Conservation (phyloP, 2,113 vertebrate species). For the Circaetus cinerascens region DNA sequence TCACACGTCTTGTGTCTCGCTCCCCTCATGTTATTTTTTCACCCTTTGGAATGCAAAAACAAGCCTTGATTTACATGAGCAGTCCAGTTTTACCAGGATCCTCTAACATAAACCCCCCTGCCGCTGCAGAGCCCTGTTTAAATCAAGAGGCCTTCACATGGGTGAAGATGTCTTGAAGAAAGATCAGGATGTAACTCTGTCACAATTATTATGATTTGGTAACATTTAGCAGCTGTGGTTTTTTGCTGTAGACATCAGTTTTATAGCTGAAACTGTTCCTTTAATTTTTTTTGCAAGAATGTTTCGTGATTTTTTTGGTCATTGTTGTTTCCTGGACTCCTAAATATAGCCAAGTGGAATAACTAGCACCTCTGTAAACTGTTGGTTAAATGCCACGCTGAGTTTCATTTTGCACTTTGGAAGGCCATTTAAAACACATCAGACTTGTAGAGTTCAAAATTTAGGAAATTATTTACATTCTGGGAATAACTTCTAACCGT, state of each 20-base stretch:
- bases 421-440: slow-evolving; percentile 62
- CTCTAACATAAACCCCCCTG: neutral
- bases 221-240: slow-evolving; percentile 45
- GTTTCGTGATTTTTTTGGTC: slow-evolving; percentile 3
- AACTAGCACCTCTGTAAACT: slow-evolving; percentile 70
- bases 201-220: slow-evolving; percentile 56
- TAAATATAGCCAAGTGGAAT: slow-evolving; percentile 70
- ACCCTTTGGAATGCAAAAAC: slow-evolving; percentile 13
- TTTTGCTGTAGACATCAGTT: slow-evolving; percentile 53
- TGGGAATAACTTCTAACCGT: slow-evolving; percentile 35
- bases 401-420: slow-evolving; percentile 69
- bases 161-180: slow-evolving; percentile 37
- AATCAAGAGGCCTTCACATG: slow-evolving; percentile 53
- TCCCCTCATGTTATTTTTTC: neutral
- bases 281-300: slow-evolving; percentile 47
- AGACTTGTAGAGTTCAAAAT: slow-evolving; percentile 4
- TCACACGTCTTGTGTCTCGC: neutral
- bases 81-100: neutral
- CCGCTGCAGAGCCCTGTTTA: slow-evolving; percentile 9
- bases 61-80: slow-evolving; percentile 43
- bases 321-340: slow-evolving; percentile 73
- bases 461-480: slow-evolving; percentile 57
- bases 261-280: slow-evolving; percentile 53
- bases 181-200: slow-evolving; percentile 35
- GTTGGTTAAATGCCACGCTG: slow-evolving; percentile 64